Conservation (phyloP, 2,113 vertebrate species). For the Oncorhynchus mykiss region DNA sequence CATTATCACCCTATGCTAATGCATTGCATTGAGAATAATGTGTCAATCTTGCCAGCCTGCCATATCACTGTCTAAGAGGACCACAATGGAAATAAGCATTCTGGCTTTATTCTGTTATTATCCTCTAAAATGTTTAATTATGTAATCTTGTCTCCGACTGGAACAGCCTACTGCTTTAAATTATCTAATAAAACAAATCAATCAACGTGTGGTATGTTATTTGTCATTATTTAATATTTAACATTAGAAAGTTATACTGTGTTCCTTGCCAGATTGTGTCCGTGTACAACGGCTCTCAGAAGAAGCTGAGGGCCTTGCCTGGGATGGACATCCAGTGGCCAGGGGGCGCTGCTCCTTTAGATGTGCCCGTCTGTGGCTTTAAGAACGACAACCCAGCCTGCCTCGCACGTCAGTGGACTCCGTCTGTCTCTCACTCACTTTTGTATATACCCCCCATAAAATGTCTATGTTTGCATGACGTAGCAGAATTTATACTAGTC, state of each 20-base stretch:
- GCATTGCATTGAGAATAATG: not conserved
- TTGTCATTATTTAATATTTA: too few species aligned
- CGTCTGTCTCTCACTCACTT: not conserved
- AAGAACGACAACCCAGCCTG: slow-evolving; percentile 80
- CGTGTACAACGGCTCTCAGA: slow-evolving; percentile 82
- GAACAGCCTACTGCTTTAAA: not conserved
- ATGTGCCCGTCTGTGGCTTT: slow-evolving; percentile 85
- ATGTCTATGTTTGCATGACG: not conserved
- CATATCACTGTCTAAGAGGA: too few species aligned
- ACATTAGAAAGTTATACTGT: not conserved
- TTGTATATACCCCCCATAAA: too few species aligned
- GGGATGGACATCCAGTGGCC: slow-evolving; percentile 82
- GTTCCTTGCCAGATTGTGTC: slow-evolving; percentile 75
- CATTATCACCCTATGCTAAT: not conserved
- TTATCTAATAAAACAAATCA: not conserved
- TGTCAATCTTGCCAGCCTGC: too few species aligned
- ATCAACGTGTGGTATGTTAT: not conserved
- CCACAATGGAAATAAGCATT: too few species aligned
- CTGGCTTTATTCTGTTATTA: not conserved
- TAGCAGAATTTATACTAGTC: not conserved
- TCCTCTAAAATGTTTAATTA: not conserved
- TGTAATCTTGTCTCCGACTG: not conserved
- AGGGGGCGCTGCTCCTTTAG: slow-evolving; percentile 73
- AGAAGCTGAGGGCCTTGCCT: slow-evolving; percentile 70
- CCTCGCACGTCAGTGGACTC: slow-evolving; percentile 67